Evolutionary conservation across 2,888 invertebrate genomes (phyloP).

Genomic region (Plagiodera versicolora): DNA sequence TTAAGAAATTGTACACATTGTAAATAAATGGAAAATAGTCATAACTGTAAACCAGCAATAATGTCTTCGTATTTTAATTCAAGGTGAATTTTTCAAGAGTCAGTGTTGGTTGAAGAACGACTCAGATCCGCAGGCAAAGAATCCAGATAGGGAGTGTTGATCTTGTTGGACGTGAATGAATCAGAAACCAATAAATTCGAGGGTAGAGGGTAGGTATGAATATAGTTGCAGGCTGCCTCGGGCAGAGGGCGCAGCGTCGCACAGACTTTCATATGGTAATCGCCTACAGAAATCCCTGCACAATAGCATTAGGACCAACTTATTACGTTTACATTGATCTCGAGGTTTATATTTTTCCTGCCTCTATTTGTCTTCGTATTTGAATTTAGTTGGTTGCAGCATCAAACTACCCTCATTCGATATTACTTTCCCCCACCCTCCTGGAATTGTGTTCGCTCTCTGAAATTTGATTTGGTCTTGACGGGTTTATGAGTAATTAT

Average conservation of each 20-base stretch:
- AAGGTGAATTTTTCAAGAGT: too few species aligned
- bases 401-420: constrained; percentile 33
- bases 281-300: constrained; percentile 55
- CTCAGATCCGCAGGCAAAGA: constrained; percentile 29
- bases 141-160: constrained; percentile 51
- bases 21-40: too few species aligned
- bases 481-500: constrained; percentile 40
- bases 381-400: constrained; percentile 52
- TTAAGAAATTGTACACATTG: too few species aligned
- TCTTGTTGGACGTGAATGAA: constrained; percentile 54
- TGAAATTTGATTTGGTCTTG: constrained; percentile 40
- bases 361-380: constrained; percentile 55
- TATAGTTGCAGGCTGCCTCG: constrained; percentile 44
- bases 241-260: constrained; percentile 46
- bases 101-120: background rate
- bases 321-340: constrained; percentile 58
- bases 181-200: constrained; percentile 55
- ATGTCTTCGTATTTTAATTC: too few species aligned
- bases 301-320: constrained; percentile 57
- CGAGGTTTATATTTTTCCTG: constrained; percentile 57
- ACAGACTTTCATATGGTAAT: constrained; percentile 55
- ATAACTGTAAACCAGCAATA: too few species aligned
- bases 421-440: constrained; percentile 22
- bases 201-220: constrained; percentile 47
- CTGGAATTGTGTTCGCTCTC: constrained; percentile 12